Percentiles rank a stretch among this genome's conserved stretches.
Evolutionary conservation across 2,888 invertebrate species (phyloP).

Genomic region (Octonoba sinensis): DNA sequence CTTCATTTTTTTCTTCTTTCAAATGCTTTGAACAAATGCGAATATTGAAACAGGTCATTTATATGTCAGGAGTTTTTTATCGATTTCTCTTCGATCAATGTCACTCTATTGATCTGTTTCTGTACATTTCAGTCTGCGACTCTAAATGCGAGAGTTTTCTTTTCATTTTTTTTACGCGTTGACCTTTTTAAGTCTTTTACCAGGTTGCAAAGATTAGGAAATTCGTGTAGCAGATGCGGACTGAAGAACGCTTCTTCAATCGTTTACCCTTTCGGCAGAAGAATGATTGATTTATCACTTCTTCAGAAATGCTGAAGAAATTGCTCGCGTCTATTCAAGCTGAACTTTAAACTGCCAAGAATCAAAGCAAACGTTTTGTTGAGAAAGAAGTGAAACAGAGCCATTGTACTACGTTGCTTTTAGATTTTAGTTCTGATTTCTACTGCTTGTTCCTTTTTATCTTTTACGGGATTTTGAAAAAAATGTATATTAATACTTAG

Average conservation of each 20-base stretch:
- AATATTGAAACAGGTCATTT: constrained; percentile 60
- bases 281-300: constrained; percentile 45
- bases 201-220: constrained; percentile 32
- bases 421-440: too few relatives aligned
- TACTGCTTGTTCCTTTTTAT: too few relatives aligned
- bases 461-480: too few relatives aligned
- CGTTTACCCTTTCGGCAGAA: not conserved
- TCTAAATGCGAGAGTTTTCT: constrained; percentile 41
- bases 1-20: constrained; percentile 38
- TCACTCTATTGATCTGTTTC: constrained; percentile 53
- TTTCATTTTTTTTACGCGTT: constrained; percentile 16
- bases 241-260: too few relatives aligned
- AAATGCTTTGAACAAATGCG: constrained; percentile 48
- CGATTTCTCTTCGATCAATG: constrained; percentile 60
- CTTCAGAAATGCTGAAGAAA: constrained; percentile 31
- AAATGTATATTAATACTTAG: too few relatives aligned
- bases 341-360: constrained; percentile 2
- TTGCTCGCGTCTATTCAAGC: constrained; percentile 8
- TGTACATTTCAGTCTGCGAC: constrained; percentile 40
- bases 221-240: constrained; percentile 18
- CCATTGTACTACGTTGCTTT: too few relatives aligned
- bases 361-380: constrained; percentile 11
- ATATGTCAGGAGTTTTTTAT: constrained; percentile 59
- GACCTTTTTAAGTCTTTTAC: constrained; percentile 26
- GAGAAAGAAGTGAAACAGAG: constrained; percentile 17